These are phyloP conservation scores for Nomada lathburiana DNA, from an alignment of 2,888 invertebrate species.

Conservation along the genomic window DNA sequence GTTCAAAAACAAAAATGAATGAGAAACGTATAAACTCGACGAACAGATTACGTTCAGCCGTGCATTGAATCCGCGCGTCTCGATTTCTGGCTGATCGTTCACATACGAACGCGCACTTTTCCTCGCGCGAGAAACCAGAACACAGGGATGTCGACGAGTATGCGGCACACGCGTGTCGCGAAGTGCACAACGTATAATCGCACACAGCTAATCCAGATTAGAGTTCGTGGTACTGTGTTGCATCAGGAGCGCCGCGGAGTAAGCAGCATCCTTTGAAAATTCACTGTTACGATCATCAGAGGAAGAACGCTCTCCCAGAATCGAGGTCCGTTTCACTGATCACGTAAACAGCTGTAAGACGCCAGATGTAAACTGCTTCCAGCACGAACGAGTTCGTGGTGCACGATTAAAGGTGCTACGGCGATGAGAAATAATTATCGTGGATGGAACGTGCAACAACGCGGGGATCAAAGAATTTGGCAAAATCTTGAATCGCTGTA, in stretches of 20 bases:
- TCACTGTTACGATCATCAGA: slow-evolving; percentile 8
- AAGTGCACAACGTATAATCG: slow-evolving; percentile 8
- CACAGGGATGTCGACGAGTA: not conserved
- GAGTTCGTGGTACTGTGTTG: not conserved
- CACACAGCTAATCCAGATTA: slow-evolving; percentile 33
- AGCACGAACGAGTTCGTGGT: slow-evolving; percentile 12
- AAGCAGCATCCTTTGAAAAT: slow-evolving; percentile 20
- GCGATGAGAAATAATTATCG: slow-evolving; percentile 14
- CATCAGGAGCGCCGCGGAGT: not conserved
- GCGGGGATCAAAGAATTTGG: not conserved
- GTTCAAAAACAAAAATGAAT: not conserved
- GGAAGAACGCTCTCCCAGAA: not conserved
- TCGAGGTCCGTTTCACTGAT: slow-evolving; percentile 8
- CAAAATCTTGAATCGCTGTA: too few species aligned
- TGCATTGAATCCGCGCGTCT: slow-evolving; percentile 24
- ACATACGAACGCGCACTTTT: slow-evolving; percentile 17
- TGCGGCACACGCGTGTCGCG: not conserved
- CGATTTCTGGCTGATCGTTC: slow-evolving; percentile 16
- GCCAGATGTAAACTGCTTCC: slow-evolving; percentile 18
- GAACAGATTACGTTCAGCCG: slow-evolving; percentile 4
- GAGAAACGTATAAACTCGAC: not conserved
- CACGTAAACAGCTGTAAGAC: slow-evolving; percentile 5
- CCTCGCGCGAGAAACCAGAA: not conserved
- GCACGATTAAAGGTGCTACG: not conserved
- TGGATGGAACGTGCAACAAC: not conserved